Evolutionary conservation across 2,797 vertebrate genomes (phyloP).

Genomic region (Margarornis squamiger): DNA sequence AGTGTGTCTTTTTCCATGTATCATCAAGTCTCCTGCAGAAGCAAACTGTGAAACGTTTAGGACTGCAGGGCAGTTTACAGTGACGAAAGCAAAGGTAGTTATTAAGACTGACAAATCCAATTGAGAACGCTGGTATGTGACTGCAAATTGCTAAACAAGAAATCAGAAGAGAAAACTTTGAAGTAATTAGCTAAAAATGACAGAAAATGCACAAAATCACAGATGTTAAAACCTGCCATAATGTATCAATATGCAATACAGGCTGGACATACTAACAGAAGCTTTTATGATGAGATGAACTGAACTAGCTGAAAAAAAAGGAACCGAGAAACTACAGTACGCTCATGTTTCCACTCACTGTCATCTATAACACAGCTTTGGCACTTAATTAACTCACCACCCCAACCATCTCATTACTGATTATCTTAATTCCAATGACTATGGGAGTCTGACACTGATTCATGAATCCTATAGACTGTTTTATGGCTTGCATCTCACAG

Average conservation of each 20-base stretch:
- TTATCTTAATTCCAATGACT: slow-evolving; percentile 4
- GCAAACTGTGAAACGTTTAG: slow-evolving; percentile 14
- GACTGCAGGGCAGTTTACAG: slow-evolving; percentile 20
- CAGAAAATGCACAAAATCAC: neutral
- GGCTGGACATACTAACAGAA: neutral
- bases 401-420: slow-evolving; percentile 12
- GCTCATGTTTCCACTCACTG: neutral
- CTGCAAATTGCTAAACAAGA: neutral
- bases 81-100: slow-evolving; percentile 15
- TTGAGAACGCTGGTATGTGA: slow-evolving; percentile 2
- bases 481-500: neutral
- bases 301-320: neutral
- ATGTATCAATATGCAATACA: neutral
- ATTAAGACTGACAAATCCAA: slow-evolving; percentile 29
- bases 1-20: slow-evolving; percentile 1
- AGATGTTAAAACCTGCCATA: neutral
- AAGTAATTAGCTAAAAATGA: neutral
- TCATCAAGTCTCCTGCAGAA: neutral
- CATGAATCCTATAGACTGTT: slow-evolving; percentile 11
- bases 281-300: neutral
- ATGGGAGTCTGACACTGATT: slow-evolving; percentile 19
- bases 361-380: neutral
- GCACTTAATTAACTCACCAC: neutral
- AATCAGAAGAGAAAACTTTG: neutral
- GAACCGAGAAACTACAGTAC: neutral